phyloP scores from a whole-genome alignment of 2,797 vertebrate genomes.

The Melanitta fusca region DNA sequence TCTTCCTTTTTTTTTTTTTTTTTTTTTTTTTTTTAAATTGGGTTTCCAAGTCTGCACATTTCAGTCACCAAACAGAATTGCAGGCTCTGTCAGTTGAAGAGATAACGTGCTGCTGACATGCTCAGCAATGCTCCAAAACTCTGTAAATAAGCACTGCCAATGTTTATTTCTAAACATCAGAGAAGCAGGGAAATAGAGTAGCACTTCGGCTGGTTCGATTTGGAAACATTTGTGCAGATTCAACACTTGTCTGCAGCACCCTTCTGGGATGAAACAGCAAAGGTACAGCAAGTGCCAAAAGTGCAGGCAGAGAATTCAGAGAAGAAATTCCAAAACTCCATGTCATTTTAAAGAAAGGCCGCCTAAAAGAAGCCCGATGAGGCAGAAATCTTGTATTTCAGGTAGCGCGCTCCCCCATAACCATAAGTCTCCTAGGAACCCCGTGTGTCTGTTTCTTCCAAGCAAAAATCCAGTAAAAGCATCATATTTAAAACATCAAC shows the following conservation, averaged over 20 bases:
- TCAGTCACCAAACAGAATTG: slow-evolving; percentile 32
- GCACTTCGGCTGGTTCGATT: slow-evolving; percentile 61
- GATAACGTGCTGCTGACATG: slow-evolving; percentile 43
- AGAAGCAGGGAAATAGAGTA: slow-evolving; percentile 69
- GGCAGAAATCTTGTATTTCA: not conserved
- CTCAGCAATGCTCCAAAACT: slow-evolving; percentile 37
- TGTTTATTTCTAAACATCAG: slow-evolving; percentile 78
- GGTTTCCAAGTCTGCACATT: slow-evolving; percentile 46
- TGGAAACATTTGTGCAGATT: slow-evolving; percentile 73
- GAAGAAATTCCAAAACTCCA: slow-evolving; percentile 23
- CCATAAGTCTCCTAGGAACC: not conserved
- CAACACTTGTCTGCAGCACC: slow-evolving; percentile 70
- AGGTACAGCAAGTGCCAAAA: slow-evolving; percentile 66
- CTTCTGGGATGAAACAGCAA: slow-evolving; percentile 63
- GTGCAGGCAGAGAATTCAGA: slow-evolving; percentile 43
- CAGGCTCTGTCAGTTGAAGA: slow-evolving; percentile 19
- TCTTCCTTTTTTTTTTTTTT: not conserved
- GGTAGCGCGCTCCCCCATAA: not conserved
- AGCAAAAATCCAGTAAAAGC: not conserved
- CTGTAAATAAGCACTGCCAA: slow-evolving; percentile 71
- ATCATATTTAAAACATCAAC: not conserved
- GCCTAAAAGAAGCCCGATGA: slow-evolving; percentile 16
- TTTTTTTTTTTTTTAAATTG: not conserved
- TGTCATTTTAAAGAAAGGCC: slow-evolving; percentile 19
- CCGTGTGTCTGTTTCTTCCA: not conserved